Base-by-base conservation (phyloP, 1,140 invertebrate species). In the Eriosoma lanigerum region DNA sequence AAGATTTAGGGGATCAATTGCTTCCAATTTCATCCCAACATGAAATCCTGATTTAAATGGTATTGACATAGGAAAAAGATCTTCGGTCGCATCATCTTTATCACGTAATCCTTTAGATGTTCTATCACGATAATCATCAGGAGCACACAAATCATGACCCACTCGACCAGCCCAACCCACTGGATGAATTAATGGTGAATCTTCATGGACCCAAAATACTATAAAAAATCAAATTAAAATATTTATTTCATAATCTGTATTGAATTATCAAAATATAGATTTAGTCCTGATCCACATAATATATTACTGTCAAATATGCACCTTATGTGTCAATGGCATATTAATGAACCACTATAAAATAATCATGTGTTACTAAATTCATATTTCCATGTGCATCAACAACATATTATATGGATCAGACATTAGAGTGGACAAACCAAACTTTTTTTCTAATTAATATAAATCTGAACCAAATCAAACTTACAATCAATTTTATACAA, bases 11-110 rank as follows among this genome's bases (percentile, higher is more conserved):
- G 96, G 97, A 89, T 99, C 96, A 66, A 98, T 95, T 0, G 96
- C 96, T 88, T 98, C 96, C 32, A 99, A 86, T 86, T 98, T 98
- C 95, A 98, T 97, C 56, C 96, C 96, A 83, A 93, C 92, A 32
- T 90, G 86, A 84, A 98, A 96, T 5, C 89, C 87, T 83, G 84
- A 83, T 81, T 84, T 82, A 32, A 83, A 68, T 46, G 85, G 84
- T 50, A 84, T 81, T 26, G 84, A 85, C 44, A 89, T 88, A 81
- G 89, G 88, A 85, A 96, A 94, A 50, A 92, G 88, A 81, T 91
- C 91, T 83, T 90, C 92, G 52, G 90, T 93, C 26, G 91, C 92
- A 87, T 92, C 95, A 84, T 90, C 91, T 50, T 88, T 86, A 64
- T 89, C 88, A 83, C 89, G 88, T 81, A 89, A 87, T 54, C 85